Base-by-base conservation (phyloP, 1,140 invertebrate species). In the Tetragonula clypearis region DNA sequence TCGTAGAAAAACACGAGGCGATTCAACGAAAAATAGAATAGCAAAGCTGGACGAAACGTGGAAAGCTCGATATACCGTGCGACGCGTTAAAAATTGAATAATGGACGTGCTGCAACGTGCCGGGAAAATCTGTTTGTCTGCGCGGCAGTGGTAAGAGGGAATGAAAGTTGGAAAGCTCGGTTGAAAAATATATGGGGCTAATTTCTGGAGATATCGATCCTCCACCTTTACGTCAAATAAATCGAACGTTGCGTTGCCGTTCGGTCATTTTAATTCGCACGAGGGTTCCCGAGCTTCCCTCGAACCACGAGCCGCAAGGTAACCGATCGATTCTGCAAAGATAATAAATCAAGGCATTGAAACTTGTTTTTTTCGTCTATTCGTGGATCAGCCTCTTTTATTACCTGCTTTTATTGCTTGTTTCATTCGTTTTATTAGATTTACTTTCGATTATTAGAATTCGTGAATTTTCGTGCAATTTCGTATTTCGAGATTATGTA, bases 181-280 rank as follows among this genome's bases (percentile, higher is more conserved):
- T 41, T 41, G 71, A 17, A 41, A 74, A 82, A 74, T 82, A 65
- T 82, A 55, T 65, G 79, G 58, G 65, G 21, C 58, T 82, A 74
- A 82, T 74, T 30, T 82, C 65, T 53, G 35, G 41, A 23, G 41
- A 74, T 73, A 74, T 82, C 71, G 71, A 82, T 53, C 65, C 65
- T 55, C 71, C 21, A 82, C 15, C 26, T 35, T 35, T 74, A 65
- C 58, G 56, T 65, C 79, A 74, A 82, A 74, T 82, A 82, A 82
- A 82, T 74, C 71, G 71, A 53, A 65, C n/a, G 17, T 19, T 58
- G 1, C 55, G 71, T 55, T 72, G 26, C 19, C 56, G 56, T 53
- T 26, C 55, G n/a, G 68, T 55, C 49, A 30, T 74, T 62, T 82
- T 74, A 74, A 82, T 82, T 82, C 69, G 8, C 41, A 30, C 41